phyloP scores from a whole-genome alignment of 2,113 vertebrate species.

The Nothoprocta pentlandii region DNA sequence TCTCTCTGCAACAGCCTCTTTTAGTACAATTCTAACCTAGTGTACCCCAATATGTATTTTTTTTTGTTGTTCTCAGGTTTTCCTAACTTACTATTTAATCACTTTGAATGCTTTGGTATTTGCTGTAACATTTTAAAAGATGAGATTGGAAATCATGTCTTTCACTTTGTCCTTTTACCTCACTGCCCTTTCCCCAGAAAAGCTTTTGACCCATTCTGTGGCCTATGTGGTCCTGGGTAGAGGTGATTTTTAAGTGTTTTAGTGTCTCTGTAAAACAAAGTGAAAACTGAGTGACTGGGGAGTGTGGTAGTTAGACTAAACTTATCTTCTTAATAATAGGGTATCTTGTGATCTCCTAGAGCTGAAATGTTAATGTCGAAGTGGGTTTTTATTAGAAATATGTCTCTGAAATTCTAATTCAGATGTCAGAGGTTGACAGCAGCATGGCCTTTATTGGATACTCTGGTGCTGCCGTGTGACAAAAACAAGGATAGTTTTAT shows the following conservation, averaged over 20 bases:
- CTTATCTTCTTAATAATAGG: background rate
- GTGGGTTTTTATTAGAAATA: conserved; percentile 69
- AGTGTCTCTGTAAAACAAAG: background rate
- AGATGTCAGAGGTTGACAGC: conserved; percentile 68
- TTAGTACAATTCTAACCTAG: background rate
- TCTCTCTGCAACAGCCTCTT: background rate
- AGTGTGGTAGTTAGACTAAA: background rate
- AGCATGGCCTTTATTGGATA: conserved; percentile 44
- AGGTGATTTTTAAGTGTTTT: conserved; percentile 16
- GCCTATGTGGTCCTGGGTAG: background rate
- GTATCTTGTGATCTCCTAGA: background rate
- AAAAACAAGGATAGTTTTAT: conserved; percentile 79
- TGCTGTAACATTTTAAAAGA: background rate
- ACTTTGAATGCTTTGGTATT: fast-evolving
- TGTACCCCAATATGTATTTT: fast-evolving
- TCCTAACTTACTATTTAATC: background rate
- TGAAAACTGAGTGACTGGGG: background rate
- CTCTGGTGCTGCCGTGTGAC: conserved; percentile 66
- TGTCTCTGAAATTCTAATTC: conserved; percentile 60
- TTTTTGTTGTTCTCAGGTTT: background rate
- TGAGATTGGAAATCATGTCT: background rate
- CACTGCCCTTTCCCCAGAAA: fast-evolving
- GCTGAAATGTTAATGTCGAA: conserved; percentile 53
- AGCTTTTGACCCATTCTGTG: background rate
- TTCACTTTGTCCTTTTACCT: background rate